Percentiles rank a stretch among this genome's conserved stretches.
phyloP scores from a whole-genome alignment of 2,797 vertebrate genomes.

The Enteromius treurensis region DNA sequence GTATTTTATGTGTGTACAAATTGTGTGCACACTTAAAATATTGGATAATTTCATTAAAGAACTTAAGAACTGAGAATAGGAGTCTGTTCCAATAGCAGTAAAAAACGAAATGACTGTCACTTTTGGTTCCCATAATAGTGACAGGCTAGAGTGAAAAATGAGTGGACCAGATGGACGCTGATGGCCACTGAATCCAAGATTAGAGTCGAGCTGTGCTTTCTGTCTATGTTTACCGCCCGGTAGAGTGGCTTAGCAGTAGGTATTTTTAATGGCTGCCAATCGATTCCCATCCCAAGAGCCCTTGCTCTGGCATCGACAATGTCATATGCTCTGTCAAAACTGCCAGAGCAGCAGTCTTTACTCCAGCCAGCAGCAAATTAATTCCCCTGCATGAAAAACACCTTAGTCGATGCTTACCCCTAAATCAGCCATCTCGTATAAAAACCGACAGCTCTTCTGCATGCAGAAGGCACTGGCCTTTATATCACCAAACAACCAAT shows the following conservation, averaged over 20 bases:
- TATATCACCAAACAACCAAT: conserved; percentile 17
- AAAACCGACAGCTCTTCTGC: conserved; percentile 47
- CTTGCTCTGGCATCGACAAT: conserved; percentile 65
- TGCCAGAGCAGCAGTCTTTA: conserved; percentile 54
- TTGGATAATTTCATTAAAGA: not conserved
- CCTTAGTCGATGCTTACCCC: conserved; percentile 52
- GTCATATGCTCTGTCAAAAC: conserved; percentile 69
- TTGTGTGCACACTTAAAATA: not conserved
- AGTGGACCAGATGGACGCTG: not conserved
- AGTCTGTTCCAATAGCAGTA: not conserved
- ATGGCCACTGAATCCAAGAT: conserved; percentile 38
- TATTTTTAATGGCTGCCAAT: conserved; percentile 68
- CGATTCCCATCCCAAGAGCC: conserved; percentile 63
- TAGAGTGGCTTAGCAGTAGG: conserved; percentile 49
- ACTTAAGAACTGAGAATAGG: not conserved
- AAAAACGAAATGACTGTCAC: not conserved
- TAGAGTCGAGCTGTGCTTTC: conserved; percentile 35
- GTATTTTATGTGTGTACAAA: not conserved
- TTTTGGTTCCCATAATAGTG: conserved; percentile 23
- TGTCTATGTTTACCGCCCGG: conserved; percentile 52
- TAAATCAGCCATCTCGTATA: conserved; percentile 52
- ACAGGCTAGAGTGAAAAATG: conserved; percentile 7
- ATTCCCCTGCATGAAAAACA: conserved; percentile 54
- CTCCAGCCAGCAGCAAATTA: conserved; percentile 57
- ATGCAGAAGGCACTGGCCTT: conserved; percentile 34